These are phyloP conservation scores for Dermatophagoides farinae DNA, from an alignment of 1,140 invertebrate species.

Conservation along the genomic window DNA sequence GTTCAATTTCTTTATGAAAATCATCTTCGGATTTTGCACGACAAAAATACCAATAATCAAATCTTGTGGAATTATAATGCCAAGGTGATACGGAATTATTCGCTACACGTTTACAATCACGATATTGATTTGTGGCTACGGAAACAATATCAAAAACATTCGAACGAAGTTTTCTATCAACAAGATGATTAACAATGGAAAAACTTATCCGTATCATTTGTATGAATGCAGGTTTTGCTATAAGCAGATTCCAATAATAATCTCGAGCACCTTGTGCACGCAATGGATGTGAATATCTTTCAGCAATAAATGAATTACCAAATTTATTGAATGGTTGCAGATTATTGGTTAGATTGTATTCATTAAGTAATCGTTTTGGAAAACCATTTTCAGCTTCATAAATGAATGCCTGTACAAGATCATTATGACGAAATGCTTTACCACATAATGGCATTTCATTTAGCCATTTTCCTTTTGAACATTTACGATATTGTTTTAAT, in stretches of 20 bases:
- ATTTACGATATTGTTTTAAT: conserved; percentile 11
- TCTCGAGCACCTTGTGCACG: background rate
- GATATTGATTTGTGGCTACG: conserved; percentile 2
- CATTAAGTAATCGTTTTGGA: background rate
- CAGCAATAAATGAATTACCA: conserved; percentile 9
- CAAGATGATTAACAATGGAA: conserved; percentile 4
- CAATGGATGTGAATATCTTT: background rate
- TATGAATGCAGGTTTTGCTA: background rate
- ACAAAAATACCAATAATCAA: conserved; percentile 11
- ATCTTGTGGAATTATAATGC: conserved; percentile 5
- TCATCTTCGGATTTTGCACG: background rate
- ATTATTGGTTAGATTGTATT: background rate
- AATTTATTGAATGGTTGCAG: background rate
- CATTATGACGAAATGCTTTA: conserved; percentile 5
- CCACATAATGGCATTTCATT: background rate
- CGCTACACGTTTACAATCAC: background rate
- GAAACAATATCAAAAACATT: background rate
- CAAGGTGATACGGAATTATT: conserved; percentile 6
- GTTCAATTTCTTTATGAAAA: background rate
- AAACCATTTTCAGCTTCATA: background rate
- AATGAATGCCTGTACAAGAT: background rate
- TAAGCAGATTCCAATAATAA: background rate
- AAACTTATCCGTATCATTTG: conserved; percentile 10
- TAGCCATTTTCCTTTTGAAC: conserved; percentile 3
- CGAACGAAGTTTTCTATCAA: background rate